phyloP scores from a whole-genome alignment of 2,113 vertebrate species.

The Cricetomys ansorgei region DNA sequence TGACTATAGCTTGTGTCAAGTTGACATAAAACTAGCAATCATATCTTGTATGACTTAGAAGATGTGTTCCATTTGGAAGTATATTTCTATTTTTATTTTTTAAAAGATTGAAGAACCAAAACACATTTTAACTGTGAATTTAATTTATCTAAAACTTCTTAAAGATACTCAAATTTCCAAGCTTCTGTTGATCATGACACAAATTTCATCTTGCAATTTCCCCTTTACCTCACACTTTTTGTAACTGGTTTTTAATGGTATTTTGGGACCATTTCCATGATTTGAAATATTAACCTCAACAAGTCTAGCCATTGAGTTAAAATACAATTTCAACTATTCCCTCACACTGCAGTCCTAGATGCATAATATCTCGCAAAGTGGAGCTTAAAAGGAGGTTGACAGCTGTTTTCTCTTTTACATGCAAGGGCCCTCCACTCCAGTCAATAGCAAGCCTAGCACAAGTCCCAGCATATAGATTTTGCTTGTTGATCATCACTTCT shows the following conservation, averaged over 20 bases:
- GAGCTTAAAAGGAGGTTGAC: not conserved
- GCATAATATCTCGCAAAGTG: not conserved
- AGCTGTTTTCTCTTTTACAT: not conserved
- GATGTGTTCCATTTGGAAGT: not conserved
- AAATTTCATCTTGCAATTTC: not conserved
- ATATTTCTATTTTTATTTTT: not conserved
- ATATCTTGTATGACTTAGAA: not conserved
- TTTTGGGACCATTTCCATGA: no score
- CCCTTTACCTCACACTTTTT: not conserved
- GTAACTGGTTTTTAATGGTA: not conserved
- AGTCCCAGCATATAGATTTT: not conserved
- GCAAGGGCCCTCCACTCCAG: not conserved
- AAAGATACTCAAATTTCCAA: not conserved
- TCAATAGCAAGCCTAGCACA: no score
- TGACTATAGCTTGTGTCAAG: not conserved
- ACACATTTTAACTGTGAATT: not conserved
- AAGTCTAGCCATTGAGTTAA: not conserved
- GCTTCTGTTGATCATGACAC: not conserved
- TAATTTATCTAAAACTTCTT: not conserved
- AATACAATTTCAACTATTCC: not conserved
- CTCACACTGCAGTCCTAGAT: not conserved
- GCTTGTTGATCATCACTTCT: not conserved
- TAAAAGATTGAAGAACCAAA: not conserved
- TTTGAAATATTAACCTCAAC: not conserved
- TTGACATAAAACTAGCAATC: not conserved